These are phyloP conservation scores for Platypus cylindrus DNA, from an alignment of 2,888 invertebrate species.

Conservation along the genomic window DNA sequence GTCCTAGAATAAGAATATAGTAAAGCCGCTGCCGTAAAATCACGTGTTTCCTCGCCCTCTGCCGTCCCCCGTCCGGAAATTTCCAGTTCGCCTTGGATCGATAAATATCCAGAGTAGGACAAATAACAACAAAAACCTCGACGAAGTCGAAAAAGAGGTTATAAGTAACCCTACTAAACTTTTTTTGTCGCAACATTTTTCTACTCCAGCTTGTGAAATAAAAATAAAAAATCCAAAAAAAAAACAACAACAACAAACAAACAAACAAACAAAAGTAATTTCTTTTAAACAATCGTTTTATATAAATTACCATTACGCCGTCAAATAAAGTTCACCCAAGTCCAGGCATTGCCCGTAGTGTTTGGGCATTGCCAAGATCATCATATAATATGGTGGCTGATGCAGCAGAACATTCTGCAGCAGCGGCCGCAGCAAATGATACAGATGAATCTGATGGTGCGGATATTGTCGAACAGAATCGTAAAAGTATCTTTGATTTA, in stretches of 20 bases:
- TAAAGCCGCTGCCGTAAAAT: no score
- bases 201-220: no score
- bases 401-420: conserved; percentile 45
- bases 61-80: no score
- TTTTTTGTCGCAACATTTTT: no score
- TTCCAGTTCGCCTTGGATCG: no score
- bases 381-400: conserved; percentile 64
- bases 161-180: no score
- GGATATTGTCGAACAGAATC: conserved; percentile 39
- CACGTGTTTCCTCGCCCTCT: no score
- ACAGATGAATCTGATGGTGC: conserved; percentile 38
- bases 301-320: conserved; percentile 16
- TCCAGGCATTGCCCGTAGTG: conserved; percentile 81
- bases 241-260: background rate
- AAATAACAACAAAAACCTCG: no score
- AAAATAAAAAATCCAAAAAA: background rate
- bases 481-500: conserved; percentile 66
- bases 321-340: conserved; percentile 57
- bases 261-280: background rate
- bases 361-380: conserved; percentile 74
- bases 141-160: no score
- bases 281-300: background rate
- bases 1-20: no score
- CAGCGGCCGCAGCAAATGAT: conserved; percentile 34
- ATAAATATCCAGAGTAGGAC: no score